These are phyloP conservation scores for Pogonognathellus flavescens DNA, from an alignment of 1,140 invertebrate species.

Conservation along the genomic window DNA sequence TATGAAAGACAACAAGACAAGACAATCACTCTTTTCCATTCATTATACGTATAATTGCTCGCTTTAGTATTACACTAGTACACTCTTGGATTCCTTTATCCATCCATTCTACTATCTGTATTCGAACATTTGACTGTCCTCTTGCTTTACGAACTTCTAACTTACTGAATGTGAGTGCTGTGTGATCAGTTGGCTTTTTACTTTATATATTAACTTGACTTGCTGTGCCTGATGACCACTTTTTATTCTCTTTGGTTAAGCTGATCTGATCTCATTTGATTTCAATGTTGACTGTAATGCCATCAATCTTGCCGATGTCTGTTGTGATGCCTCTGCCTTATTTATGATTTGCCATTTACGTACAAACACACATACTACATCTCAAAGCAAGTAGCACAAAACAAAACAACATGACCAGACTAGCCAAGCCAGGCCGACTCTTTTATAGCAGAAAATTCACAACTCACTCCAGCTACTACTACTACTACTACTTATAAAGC, in stretches of 20 bases:
- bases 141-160: too few relatives aligned
- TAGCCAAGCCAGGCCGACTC: too few relatives aligned
- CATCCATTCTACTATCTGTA: not conserved
- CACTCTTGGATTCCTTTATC: not conserved
- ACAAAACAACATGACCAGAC: conserved; percentile 16
- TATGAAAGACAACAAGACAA: conserved; percentile 42
- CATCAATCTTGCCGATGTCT: conserved; percentile 46
- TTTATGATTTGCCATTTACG: conserved; percentile 40
- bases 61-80: not conserved
- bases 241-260: conserved; percentile 44
- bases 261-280: conserved; percentile 49
- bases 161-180: too few relatives aligned
- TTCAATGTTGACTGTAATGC: conserved; percentile 36
- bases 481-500: too few relatives aligned
- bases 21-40: conserved; percentile 30
- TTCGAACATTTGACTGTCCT: not conserved
- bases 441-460: too few relatives aligned
- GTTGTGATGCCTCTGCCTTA: conserved; percentile 35
- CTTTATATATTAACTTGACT: conserved; percentile 4
- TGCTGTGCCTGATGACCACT: conserved; percentile 40
- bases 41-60: not conserved
- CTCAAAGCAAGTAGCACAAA: conserved; percentile 44
- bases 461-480: too few relatives aligned
- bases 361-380: not conserved
- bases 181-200: too few relatives aligned